Evolutionary conservation across 2,888 invertebrate genomes (phyloP).

Genomic region (Hoplodrina ambigua): DNA sequence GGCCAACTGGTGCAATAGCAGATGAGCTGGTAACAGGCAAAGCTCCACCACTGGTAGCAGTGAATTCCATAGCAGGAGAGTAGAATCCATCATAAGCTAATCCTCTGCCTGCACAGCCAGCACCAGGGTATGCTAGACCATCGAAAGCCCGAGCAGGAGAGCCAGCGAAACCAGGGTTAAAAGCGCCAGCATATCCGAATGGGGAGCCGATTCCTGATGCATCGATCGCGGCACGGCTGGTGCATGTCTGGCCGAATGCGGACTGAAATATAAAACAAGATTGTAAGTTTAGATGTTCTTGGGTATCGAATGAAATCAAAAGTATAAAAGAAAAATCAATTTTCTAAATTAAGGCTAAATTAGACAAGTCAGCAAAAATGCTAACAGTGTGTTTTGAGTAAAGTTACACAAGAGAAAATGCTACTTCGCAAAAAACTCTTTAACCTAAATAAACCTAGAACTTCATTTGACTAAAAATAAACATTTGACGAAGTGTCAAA

Average conservation of each 20-base stretch:
- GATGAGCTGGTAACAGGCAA: constrained; percentile 62
- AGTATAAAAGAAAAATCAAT: too few relatives aligned
- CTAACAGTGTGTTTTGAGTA: background rate
- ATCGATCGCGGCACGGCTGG: constrained; percentile 7
- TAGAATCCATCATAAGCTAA: constrained; percentile 21
- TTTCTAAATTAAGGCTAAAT: background rate
- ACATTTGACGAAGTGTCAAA: background rate
- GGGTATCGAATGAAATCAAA: background rate
- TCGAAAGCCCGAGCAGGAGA: constrained; percentile 14
- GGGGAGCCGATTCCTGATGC: constrained; percentile 25
- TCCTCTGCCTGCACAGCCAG: constrained; percentile 18
- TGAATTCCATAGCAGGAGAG: constrained; percentile 38
- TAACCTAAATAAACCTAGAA: background rate
- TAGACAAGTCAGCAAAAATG: background rate
- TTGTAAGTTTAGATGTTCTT: background rate
- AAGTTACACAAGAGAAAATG: background rate
- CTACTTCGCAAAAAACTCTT: background rate
- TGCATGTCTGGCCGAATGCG: constrained; percentile 35
- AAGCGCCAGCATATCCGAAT: constrained; percentile 3
- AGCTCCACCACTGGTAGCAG: constrained; percentile 47
- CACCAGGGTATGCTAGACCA: constrained; percentile 8
- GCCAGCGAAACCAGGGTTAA: constrained; percentile 1
- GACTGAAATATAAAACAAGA: constrained; percentile 26
- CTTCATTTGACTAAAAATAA: background rate
- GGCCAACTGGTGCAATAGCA: constrained; percentile 64